These are phyloP conservation scores for Andrena dorsata DNA, from an alignment of 2,888 invertebrate genomes.

Conservation along the genomic window DNA sequence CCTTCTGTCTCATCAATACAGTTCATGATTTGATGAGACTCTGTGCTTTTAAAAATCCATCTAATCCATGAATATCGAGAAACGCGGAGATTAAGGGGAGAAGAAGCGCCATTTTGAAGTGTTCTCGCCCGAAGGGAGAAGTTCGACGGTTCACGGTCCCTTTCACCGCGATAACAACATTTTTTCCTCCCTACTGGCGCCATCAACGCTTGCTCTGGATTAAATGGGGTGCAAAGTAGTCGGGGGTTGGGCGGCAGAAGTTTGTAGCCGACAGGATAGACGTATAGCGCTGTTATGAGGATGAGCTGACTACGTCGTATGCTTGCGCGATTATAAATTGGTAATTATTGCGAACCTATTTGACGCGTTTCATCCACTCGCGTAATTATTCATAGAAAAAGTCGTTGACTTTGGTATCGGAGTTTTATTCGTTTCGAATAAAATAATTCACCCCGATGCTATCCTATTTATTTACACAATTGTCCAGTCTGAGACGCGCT, in stretches of 20 bases:
- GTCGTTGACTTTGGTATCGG: too few species aligned
- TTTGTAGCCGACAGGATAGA: slow-evolving; percentile 54
- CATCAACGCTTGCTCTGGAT: slow-evolving; percentile 38
- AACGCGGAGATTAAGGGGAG: not conserved
- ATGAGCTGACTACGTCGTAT: slow-evolving; percentile 37
- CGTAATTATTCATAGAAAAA: too few species aligned
- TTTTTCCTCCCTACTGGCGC: slow-evolving; percentile 12
- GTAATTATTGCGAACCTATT: slow-evolving; percentile 30
- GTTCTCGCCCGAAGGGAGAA: not conserved
- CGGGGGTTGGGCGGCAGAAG: slow-evolving; percentile 26
- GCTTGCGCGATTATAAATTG: slow-evolving; percentile 32
- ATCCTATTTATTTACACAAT: too few species aligned
- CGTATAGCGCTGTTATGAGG: slow-evolving; percentile 50
- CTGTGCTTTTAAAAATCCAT: too few species aligned
- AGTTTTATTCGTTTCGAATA: too few species aligned
- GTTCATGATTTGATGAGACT: too few species aligned
- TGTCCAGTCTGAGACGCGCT: not conserved
- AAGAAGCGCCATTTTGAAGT: not conserved
- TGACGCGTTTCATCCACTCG: too few species aligned
- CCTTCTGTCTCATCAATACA: not conserved
- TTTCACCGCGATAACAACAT: slow-evolving; percentile 34
- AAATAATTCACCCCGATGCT: too few species aligned
- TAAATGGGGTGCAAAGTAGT: slow-evolving; percentile 52
- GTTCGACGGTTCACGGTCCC: not conserved
- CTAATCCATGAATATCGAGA: not conserved